phyloP scores from a whole-genome alignment of 2,113 vertebrate genomes.

The Scomber colias region DNA sequence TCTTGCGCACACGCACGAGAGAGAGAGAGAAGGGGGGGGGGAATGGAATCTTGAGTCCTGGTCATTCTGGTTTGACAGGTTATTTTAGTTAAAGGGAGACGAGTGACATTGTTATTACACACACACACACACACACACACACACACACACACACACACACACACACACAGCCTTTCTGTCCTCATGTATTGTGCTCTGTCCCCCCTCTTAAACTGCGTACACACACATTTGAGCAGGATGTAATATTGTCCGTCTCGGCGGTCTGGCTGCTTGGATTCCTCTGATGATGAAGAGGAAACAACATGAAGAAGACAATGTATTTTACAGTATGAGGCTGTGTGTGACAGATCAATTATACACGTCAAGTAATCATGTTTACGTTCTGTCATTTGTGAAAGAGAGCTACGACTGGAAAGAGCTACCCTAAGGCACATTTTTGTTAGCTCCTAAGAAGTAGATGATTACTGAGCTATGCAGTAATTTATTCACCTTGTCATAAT shows the following conservation, averaged over 20 bases:
- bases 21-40: neutral
- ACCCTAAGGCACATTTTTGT: neutral
- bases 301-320: neutral
- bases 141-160: slow-evolving; percentile 15
- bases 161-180: neutral
- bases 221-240: too few species aligned
- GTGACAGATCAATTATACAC: neutral
- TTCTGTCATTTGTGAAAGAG: neutral
- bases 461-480: neutral
- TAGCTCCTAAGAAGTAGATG: neutral
- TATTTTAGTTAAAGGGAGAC: slow-evolving; percentile 25
- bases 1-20: slow-evolving; percentile 9
- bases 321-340: neutral
- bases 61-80: slow-evolving; percentile 66
- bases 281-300: neutral
- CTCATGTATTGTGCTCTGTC: too few species aligned
- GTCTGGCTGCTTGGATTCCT: neutral
- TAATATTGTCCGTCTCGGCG: too few species aligned
- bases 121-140: slow-evolving; percentile 34
- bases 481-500: too few species aligned
- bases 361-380: neutral
- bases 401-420: neutral
- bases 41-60: slow-evolving; percentile 30
- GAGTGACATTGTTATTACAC: slow-evolving; percentile 28
- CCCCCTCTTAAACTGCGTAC: neutral